phyloP scores from a whole-genome alignment of 2,888 invertebrate genomes.

The Malthinus seriepunctatus region DNA sequence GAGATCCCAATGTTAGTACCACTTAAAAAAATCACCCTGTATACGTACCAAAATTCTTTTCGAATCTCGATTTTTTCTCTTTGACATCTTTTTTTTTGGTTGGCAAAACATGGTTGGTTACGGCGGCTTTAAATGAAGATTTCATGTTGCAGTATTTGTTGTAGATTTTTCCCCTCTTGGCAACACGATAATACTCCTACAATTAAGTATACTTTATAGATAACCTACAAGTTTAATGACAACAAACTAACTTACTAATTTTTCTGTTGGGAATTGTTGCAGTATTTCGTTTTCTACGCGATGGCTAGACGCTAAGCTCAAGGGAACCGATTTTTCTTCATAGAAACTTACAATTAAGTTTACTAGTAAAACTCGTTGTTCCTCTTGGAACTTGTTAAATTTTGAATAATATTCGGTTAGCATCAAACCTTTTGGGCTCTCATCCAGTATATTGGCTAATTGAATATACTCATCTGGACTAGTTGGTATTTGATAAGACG shows the following conservation, averaged over 20 bases:
- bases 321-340: background rate
- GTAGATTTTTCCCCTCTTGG: background rate
- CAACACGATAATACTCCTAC: background rate
- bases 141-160: conserved; percentile 5
- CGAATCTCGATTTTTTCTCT: background rate
- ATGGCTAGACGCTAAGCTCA: background rate
- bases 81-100: background rate
- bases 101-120: background rate
- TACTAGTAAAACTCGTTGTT: background rate
- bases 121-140: conserved; percentile 1
- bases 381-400: background rate
- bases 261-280: background rate
- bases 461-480: background rate
- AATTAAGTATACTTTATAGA: background rate
- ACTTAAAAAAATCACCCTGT: no score
- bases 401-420: background rate
- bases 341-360: background rate
- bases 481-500: background rate
- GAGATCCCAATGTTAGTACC: no score
- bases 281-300: background rate
- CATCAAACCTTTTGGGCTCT: background rate
- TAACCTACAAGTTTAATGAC: background rate
- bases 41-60: background rate
- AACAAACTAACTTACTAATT: background rate
- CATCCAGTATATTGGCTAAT: background rate